Evolutionary conservation across 2,797 vertebrate species (phyloP).

Genomic region (Falco biarmicus): DNA sequence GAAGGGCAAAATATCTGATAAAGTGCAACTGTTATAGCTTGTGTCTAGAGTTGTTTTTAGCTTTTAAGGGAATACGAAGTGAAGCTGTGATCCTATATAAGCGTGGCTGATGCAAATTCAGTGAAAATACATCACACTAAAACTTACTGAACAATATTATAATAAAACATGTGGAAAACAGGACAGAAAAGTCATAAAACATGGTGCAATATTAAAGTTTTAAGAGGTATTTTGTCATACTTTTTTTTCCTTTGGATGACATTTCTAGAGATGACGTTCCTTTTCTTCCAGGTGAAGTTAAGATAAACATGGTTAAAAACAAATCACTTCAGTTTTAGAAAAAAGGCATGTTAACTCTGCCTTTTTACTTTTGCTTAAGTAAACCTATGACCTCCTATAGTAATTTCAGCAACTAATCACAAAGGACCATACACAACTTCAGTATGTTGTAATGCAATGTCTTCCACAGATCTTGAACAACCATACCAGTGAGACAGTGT

Average conservation of each 20-base stretch:
- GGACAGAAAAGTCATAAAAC: not conserved
- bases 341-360: rapidly evolving
- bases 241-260: too few species aligned
- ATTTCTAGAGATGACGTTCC: not conserved
- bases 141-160: not conserved
- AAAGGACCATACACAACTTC: not conserved
- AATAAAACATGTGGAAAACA: not conserved
- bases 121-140: not conserved
- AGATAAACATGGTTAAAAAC: not conserved
- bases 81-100: not conserved
- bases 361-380: not conserved
- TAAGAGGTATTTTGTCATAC: not conserved
- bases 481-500: not conserved
- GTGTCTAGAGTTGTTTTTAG: not conserved
- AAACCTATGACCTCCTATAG: not conserved
- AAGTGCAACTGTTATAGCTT: not conserved
- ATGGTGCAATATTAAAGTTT: not conserved
- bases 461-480: not conserved
- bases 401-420: not conserved
- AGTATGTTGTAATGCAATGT: rapidly evolving
- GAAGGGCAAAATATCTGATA: not conserved
- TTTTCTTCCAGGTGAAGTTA: not conserved
- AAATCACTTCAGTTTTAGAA: not conserved
- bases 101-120: not conserved
- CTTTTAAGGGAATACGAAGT: not conserved